A percentile compares a stretch with the other conserved stretches of the same genome.
These are phyloP conservation scores for Dasyurus viverrinus DNA, from an alignment of 2,113 vertebrate species.

Conservation along the genomic window DNA sequence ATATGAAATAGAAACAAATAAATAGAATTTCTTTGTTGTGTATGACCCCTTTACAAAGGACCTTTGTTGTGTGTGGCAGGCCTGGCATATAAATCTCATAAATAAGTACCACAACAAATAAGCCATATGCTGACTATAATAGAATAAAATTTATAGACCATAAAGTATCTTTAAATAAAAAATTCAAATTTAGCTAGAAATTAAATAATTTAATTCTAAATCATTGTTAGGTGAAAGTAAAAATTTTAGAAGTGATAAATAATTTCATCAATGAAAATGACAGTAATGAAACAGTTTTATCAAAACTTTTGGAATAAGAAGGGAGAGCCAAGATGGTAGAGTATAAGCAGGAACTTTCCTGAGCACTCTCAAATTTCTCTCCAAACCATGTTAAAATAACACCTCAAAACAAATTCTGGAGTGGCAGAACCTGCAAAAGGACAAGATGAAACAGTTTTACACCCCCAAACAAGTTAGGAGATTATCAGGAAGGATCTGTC, in stretches of 20 bases:
- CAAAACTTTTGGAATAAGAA: not conserved
- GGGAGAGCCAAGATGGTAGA: not conserved
- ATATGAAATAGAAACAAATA: not conserved
- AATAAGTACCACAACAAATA: not conserved
- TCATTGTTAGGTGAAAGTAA: not conserved
- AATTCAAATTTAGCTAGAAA: not conserved
- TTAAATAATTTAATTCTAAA: not conserved
- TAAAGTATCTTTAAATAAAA: not conserved
- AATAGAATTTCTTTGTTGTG: not conserved
- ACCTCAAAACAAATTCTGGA: too few species aligned
- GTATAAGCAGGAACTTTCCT: not conserved
- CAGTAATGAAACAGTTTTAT: too few species aligned
- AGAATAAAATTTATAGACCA: not conserved
- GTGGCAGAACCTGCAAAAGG: too few species aligned
- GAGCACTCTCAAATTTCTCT: not conserved
- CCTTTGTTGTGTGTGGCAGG: too few species aligned
- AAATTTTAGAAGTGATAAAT: too few species aligned
- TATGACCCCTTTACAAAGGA: not conserved
- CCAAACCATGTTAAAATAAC: not conserved
- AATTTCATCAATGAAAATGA: too few species aligned
- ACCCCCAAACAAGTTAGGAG: too few species aligned
- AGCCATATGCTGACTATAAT: not conserved
- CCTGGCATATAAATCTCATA: not conserved
- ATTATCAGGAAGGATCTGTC: too few species aligned
- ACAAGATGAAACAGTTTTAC: too few species aligned